phyloP scores from a whole-genome alignment of 2,113 vertebrate species.

The Sardina pilchardus region DNA sequence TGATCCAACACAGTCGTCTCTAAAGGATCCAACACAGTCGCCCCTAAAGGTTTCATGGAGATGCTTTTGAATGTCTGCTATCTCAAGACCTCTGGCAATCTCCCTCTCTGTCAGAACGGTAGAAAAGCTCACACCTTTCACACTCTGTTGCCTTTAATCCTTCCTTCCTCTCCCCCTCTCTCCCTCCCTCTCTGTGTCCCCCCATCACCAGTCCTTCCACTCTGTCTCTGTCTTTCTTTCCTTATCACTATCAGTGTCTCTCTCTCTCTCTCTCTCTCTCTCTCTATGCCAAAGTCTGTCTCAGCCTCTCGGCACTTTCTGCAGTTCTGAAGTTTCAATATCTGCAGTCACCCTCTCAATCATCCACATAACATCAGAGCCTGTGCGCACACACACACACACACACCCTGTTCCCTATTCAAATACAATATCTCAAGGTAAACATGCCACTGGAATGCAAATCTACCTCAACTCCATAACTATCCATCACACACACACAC shows the following conservation, averaged over 20 bases:
- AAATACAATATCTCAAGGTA: slow-evolving; percentile 16
- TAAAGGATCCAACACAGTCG: too few relatives aligned
- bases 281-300: slow-evolving; percentile 33
- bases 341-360: slow-evolving; percentile 22
- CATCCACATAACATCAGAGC: not conserved
- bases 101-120: too few relatives aligned
- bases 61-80: too few relatives aligned
- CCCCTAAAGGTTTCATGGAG: too few relatives aligned
- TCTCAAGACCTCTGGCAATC: too few relatives aligned
- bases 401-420: not conserved
- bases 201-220: too few relatives aligned
- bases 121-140: too few relatives aligned
- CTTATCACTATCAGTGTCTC: too few relatives aligned
- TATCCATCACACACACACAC: slow-evolving; percentile 14
- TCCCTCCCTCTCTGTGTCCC: not conserved
- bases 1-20: too few relatives aligned
- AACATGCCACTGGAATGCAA: not conserved
- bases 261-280: not conserved
- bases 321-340: slow-evolving; percentile 21
- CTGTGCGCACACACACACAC: not conserved
- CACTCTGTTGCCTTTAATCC: too few relatives aligned
- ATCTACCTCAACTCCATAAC: not conserved
- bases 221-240: too few relatives aligned
- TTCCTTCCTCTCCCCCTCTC: slow-evolving; percentile 13
- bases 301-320: slow-evolving; percentile 15